phyloP scores from a whole-genome alignment of 1,140 invertebrate species.

The Saccostrea echinata region DNA sequence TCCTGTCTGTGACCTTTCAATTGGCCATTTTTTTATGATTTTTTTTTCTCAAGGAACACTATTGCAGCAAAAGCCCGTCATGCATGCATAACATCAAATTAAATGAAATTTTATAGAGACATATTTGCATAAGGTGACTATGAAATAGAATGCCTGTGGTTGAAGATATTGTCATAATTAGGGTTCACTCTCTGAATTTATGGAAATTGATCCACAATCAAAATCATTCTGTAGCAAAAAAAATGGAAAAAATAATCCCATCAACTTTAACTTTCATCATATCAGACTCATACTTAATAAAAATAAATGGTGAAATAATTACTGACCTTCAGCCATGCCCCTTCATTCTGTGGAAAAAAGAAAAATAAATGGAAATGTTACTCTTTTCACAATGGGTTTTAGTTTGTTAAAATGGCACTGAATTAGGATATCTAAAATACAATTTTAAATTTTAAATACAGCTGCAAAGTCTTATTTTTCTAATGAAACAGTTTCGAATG shows the following conservation, averaged over 20 bases:
- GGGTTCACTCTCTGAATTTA: constrained; percentile 17
- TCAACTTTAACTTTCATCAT: constrained; percentile 32
- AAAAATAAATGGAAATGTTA: background rate
- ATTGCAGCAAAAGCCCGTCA: constrained; percentile 20
- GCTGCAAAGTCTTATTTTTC: background rate
- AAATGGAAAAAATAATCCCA: background rate
- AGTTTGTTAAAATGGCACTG: background rate
- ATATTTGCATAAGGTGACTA: constrained; percentile 23
- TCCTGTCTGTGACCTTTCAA: constrained; percentile 27
- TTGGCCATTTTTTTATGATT: constrained; percentile 17
- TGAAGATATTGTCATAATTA: constrained; percentile 24
- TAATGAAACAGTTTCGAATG: background rate
- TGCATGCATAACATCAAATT: constrained; percentile 37
- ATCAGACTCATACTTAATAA: constrained; percentile 9
- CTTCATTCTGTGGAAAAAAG: background rate
- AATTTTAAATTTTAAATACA: background rate
- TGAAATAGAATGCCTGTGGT: constrained; percentile 36
- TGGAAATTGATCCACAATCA: constrained; percentile 31
- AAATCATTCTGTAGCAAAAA: background rate
- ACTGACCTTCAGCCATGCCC: background rate
- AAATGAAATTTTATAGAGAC: constrained; percentile 36
- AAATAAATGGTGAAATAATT: constrained; percentile 26
- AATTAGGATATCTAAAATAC: constrained; percentile 1
- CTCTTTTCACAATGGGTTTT: background rate
- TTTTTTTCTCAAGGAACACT: constrained; percentile 29